These are phyloP conservation scores for Porites cylindrica DNA, from an alignment of 92 coral and sea anemone species.

Conservation along the genomic window DNA sequence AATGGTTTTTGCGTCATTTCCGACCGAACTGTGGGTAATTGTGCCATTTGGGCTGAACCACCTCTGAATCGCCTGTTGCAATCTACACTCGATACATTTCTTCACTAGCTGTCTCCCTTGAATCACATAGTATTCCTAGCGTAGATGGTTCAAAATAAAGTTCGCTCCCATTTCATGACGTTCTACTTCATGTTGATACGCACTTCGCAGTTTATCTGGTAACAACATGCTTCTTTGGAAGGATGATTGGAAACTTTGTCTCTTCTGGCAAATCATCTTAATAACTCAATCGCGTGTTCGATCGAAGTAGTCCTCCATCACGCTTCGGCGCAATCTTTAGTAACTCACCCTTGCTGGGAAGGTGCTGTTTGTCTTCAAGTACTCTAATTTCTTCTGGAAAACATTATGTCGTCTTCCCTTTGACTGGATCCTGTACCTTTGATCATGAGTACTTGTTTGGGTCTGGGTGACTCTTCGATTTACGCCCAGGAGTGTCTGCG, in stretches of 20 bases:
- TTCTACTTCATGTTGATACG: constrained; percentile 33
- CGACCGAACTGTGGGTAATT: constrained; percentile 34
- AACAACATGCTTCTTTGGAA: constrained; percentile 49
- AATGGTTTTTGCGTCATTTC: constrained; percentile 33
- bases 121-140: too few relatives aligned
- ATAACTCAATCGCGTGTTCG: constrained; percentile 50
- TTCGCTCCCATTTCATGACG: too few relatives aligned
- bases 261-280: constrained; percentile 35
- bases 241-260: constrained; percentile 48
- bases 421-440: constrained; percentile 55
- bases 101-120: background rate
- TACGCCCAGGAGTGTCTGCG: background rate
- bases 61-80: background rate
- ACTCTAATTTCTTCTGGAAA: constrained; percentile 56
- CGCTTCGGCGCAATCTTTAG: constrained; percentile 54
- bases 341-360: constrained; percentile 49
- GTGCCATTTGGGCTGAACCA: constrained; percentile 52
- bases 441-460: constrained; percentile 32
- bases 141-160: too few relatives aligned
- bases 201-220: constrained; percentile 7
- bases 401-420: constrained; percentile 19
- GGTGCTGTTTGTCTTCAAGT: constrained; percentile 27
- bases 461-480: constrained; percentile 27
- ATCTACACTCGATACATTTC: constrained; percentile 32
- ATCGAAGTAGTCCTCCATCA: constrained; percentile 60